Conservation (phyloP, 2,888 invertebrate genomes). For the Pterostichus niger region DNA sequence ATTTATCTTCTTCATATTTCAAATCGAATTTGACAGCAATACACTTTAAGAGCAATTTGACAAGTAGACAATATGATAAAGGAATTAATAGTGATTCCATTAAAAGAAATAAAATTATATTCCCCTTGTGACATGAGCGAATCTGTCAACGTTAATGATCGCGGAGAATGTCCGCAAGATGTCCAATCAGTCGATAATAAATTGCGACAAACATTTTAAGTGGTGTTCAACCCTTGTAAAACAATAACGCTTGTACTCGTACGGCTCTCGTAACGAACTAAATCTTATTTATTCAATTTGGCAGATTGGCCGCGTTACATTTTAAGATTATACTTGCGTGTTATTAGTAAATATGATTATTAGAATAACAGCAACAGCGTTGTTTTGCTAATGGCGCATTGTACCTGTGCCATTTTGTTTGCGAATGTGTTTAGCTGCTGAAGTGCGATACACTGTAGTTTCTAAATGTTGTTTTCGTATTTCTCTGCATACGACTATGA, state of each 20-base stretch:
- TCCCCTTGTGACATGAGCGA: slow-evolving; percentile 40
- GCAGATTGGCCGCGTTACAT: neutral
- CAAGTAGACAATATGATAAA: neutral
- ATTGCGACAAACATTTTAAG: neutral
- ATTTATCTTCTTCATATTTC: too few species aligned
- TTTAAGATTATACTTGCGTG: slow-evolving; percentile 12
- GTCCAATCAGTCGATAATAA: neutral
- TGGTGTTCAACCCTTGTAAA: slow-evolving; percentile 1
- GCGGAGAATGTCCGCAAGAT: slow-evolving; percentile 29
- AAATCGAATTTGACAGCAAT: too few species aligned
- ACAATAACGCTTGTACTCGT: neutral
- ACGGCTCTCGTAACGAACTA: neutral
- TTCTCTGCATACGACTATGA: too few species aligned
- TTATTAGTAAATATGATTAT: slow-evolving; percentile 27
- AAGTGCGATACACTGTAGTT: too few species aligned
- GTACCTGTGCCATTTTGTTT: slow-evolving; percentile 1
- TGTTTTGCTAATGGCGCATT: neutral
- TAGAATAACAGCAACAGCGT: neutral
- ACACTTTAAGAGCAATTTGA: too few species aligned
- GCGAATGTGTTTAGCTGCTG: neutral
- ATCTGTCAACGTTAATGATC: slow-evolving; percentile 29
- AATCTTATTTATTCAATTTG: neutral
- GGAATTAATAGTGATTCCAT: slow-evolving; percentile 25
- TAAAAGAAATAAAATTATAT: slow-evolving; percentile 41
- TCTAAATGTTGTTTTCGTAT: too few species aligned